Evolutionary conservation across 2,113 vertebrate genomes (phyloP).

Genomic region (Myiopsitta monachus): DNA sequence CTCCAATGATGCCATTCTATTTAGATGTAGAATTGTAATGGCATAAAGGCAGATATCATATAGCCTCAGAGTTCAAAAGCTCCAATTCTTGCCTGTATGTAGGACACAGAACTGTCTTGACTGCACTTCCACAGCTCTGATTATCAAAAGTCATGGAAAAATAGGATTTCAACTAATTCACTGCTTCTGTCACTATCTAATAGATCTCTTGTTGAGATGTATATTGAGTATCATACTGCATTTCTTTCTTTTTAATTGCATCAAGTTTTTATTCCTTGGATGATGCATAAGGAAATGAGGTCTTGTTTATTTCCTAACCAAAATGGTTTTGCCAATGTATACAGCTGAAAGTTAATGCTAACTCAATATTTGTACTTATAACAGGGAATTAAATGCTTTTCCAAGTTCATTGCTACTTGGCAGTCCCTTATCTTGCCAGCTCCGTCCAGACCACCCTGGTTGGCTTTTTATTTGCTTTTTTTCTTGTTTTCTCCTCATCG

Average conservation of each 20-base stretch:
- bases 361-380: background rate
- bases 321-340: background rate
- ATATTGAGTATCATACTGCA: background rate
- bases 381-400: background rate
- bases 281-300: background rate
- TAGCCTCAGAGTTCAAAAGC: background rate
- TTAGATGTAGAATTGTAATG: background rate
- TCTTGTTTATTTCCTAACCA: background rate
- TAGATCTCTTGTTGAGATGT: background rate
- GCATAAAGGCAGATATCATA: background rate
- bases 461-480: background rate
- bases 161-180: background rate
- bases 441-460: background rate
- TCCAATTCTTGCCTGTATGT: accelerated
- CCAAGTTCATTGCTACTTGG: background rate
- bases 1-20: background rate
- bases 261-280: background rate
- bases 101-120: background rate
- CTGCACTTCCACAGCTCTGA: background rate
- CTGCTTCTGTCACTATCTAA: background rate
- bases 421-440: background rate
- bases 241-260: background rate
- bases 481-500: background rate
- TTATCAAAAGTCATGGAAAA: background rate
- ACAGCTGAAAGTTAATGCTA: background rate